Conservation (phyloP, 1,140 invertebrate species). For the Listronotus oregonensis region DNA sequence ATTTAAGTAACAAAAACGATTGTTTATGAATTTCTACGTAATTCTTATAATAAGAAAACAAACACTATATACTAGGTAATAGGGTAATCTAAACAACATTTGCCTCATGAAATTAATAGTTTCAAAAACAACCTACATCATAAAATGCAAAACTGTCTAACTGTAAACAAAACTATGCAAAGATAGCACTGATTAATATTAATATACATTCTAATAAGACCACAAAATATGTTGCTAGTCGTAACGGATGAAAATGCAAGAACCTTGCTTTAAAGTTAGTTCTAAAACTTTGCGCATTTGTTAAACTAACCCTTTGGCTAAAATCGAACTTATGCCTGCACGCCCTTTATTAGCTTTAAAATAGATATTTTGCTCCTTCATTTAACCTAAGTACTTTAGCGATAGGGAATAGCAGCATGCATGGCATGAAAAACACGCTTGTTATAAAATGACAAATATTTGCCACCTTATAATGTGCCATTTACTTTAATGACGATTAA, state of each 20-base stretch:
- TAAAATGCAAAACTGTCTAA: slow-evolving; percentile 9
- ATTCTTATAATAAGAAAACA: too few relatives aligned
- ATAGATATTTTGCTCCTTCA: background rate
- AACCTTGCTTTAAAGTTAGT: slow-evolving; percentile 18
- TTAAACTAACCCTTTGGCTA: slow-evolving; percentile 26
- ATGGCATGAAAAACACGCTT: too few relatives aligned
- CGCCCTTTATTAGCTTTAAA: slow-evolving; percentile 19
- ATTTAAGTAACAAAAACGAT: too few relatives aligned
- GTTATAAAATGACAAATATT: too few relatives aligned
- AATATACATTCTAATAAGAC: slow-evolving; percentile 2
- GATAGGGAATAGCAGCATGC: too few relatives aligned
- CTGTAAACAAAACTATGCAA: background rate
- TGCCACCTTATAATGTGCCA: too few relatives aligned
- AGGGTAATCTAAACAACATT: too few relatives aligned
- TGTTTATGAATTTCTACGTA: too few relatives aligned
- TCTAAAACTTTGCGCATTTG: slow-evolving; percentile 23
- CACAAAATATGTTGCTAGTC: slow-evolving; percentile 10
- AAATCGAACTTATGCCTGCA: slow-evolving; percentile 24
- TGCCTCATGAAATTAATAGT: too few relatives aligned
- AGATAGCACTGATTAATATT: slow-evolving; percentile 14
- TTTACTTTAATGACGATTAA: too few relatives aligned
- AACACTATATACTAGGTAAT: too few relatives aligned
- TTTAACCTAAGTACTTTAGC: background rate
- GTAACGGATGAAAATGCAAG: slow-evolving; percentile 6
- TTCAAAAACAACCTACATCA: slow-evolving; percentile 1